Percentiles rank a stretch among this genome's conserved stretches.
phyloP scores from a whole-genome alignment of 2,113 vertebrate species.

The Heliornis fulica region DNA sequence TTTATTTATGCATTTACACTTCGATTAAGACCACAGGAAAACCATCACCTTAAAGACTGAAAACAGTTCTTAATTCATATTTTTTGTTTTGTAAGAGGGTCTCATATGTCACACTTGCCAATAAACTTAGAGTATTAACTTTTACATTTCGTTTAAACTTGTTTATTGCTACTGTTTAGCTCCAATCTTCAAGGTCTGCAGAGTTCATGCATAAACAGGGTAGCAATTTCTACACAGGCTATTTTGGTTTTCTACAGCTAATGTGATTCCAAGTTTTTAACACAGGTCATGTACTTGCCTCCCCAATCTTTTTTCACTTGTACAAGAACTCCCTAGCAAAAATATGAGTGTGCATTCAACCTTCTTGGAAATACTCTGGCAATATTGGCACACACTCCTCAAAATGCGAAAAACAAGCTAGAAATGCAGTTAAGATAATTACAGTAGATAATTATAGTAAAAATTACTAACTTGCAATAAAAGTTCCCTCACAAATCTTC shows the following conservation, averaged over 20 bases:
- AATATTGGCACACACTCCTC: not conserved
- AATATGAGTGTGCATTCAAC: not conserved
- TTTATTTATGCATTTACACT: not conserved
- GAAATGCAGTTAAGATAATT: not conserved
- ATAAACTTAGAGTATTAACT: not conserved
- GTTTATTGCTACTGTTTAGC: not conserved
- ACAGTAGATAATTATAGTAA: no score
- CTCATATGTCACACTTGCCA: not conserved
- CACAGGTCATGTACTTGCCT: not conserved
- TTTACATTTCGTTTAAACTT: not conserved
- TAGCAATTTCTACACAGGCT: not conserved
- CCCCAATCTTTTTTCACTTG: not conserved
- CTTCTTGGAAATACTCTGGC: not conserved
- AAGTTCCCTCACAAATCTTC: not conserved
- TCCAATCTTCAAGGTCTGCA: not conserved
- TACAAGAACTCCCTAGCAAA: not conserved
- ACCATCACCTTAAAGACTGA: not conserved
- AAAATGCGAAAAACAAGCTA: not conserved
- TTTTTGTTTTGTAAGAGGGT: not conserved
- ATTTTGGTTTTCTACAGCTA: not conserved
- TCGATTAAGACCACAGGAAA: not conserved
- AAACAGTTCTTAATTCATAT: not conserved
- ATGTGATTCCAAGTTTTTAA: not conserved
- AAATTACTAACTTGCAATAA: not conserved
- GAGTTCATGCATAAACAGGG: not conserved